phyloP scores from a whole-genome alignment of 1,140 invertebrate genomes.

The Artemia franciscana region DNA sequence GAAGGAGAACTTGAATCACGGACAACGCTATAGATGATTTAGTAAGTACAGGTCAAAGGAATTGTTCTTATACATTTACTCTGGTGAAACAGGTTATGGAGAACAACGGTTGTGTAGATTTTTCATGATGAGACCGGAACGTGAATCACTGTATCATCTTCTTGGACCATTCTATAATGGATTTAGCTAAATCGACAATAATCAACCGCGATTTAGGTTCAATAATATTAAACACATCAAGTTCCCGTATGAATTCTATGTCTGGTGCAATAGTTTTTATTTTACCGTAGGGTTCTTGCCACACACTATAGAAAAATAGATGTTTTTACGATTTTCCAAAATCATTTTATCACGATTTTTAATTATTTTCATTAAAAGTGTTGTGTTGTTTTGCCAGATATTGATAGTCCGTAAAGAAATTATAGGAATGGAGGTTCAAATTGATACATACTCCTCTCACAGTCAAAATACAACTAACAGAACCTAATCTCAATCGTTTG shows the following conservation, averaged over 20 bases:
- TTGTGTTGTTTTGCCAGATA: too few species aligned
- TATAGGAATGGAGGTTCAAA: too few species aligned
- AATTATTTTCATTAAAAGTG: too few species aligned
- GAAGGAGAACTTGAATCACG: background rate
- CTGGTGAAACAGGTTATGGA: background rate
- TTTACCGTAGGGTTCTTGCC: background rate
- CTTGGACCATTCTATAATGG: background rate
- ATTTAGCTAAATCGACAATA: background rate
- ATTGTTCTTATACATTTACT: background rate
- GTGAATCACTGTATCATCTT: background rate
- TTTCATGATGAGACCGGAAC: background rate
- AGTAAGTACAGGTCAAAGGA: background rate
- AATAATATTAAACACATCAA: background rate
- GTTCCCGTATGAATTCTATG: background rate
- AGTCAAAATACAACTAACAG: too few species aligned
- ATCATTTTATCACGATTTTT: too few species aligned
- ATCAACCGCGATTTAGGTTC: background rate
- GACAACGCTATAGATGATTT: background rate
- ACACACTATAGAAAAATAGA: background rate
- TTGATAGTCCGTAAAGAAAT: too few species aligned
- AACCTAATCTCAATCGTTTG: too few species aligned
- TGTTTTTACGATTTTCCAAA: background rate
- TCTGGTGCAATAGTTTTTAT: background rate
- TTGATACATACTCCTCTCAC: too few species aligned
- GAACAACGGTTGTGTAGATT: background rate